Evolutionary conservation across 2,113 vertebrate genomes (phyloP).

Genomic region (Struthidea cinerea): DNA sequence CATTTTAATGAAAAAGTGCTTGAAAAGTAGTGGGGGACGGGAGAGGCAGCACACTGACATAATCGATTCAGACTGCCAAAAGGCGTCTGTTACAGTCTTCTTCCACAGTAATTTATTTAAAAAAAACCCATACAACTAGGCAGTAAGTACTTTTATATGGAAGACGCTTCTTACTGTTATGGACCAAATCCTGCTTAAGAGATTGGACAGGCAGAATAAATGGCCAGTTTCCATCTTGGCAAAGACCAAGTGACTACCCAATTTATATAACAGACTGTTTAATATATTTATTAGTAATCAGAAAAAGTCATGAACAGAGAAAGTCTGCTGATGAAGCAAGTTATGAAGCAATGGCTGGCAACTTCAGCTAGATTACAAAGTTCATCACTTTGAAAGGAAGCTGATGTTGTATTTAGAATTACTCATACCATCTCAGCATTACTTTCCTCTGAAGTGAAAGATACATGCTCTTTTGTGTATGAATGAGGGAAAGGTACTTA

Average conservation of each 20-base stretch:
- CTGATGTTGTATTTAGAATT: not conserved
- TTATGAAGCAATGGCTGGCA: not conserved
- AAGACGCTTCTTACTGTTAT: not conserved
- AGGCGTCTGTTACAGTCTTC: not conserved
- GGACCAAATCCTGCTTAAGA: constrained; percentile 11
- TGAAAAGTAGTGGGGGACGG: not conserved
- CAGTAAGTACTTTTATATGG: not conserved
- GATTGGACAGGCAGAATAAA: not conserved
- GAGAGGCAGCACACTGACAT: constrained; percentile 15
- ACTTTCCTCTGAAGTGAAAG: not conserved
- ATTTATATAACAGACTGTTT: not conserved
- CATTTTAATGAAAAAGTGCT: constrained; percentile 13
- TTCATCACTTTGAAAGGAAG: constrained; percentile 28
- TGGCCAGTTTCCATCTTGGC: not conserved
- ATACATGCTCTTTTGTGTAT: not conserved
- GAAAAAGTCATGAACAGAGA: not conserved
- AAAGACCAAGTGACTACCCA: not conserved
- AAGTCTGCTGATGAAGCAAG: constrained; percentile 34
- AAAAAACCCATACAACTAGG: not conserved
- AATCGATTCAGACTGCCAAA: constrained; percentile 24
- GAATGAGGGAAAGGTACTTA: not conserved
- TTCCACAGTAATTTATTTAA: not conserved
- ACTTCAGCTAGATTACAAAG: not conserved
- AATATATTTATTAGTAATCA: constrained; percentile 26
- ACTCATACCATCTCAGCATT: not conserved